Conservation (phyloP, 2,113 vertebrate species). For the Elephantulus edwardii region DNA sequence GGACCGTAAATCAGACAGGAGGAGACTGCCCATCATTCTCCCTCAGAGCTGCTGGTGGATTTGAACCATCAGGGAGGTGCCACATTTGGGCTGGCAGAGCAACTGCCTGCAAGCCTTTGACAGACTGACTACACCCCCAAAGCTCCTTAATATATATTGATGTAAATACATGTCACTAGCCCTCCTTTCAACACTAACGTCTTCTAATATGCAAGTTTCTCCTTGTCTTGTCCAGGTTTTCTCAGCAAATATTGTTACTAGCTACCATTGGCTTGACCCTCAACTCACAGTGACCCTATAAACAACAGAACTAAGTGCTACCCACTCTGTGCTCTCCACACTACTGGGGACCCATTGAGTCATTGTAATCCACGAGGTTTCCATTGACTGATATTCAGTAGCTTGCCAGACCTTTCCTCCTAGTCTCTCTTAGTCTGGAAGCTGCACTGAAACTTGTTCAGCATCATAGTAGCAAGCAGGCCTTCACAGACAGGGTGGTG, state of each 20-base stretch:
- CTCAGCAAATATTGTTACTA: neutral
- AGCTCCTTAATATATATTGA: neutral
- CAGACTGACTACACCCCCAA: no score
- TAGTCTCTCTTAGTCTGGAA: neutral
- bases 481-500: neutral
- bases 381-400: neutral
- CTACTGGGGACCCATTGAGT: neutral
- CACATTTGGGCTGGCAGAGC: no score
- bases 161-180: neutral
- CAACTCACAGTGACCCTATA: neutral
- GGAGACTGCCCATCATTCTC: no score
- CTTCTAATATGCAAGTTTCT: neutral
- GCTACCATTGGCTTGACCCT: neutral
- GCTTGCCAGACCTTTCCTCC: neutral
- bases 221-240: neutral
- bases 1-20: no score
- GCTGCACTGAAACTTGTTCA: neutral
- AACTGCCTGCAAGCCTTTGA: no score
- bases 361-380: neutral
- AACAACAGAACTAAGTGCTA: neutral
- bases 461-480: neutral
- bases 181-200: neutral
- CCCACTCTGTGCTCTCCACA: neutral
- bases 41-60: no score
- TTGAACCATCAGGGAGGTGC: no score